Percentiles rank a stretch among this genome's conserved stretches.
phyloP scores from a whole-genome alignment of 35 echinoderm and acorn worm genomes.

The Acanthaster planci region DNA sequence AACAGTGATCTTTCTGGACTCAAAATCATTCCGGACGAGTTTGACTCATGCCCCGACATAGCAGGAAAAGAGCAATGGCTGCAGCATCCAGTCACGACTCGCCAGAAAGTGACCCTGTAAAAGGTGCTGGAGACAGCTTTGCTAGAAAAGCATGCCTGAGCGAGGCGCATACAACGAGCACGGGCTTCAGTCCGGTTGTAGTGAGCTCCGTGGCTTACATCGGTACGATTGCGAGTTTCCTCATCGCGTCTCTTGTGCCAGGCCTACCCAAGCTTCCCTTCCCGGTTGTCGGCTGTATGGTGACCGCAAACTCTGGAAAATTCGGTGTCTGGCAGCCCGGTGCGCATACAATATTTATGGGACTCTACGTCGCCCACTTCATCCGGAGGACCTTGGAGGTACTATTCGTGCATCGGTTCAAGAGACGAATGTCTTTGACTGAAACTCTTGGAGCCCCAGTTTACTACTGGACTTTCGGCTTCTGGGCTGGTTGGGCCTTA shows the following conservation, averaged over 20 bases:
- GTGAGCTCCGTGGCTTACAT: slow-evolving; percentile 30
- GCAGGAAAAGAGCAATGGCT: background rate
- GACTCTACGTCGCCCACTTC: slow-evolving; percentile 39
- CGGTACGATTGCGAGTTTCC: slow-evolving; percentile 19
- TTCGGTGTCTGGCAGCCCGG: slow-evolving; percentile 1
- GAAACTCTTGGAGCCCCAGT: slow-evolving; percentile 39
- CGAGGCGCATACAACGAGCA: background rate
- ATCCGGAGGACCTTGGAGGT: slow-evolving; percentile 34
- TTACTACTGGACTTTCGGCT: slow-evolving; percentile 48
- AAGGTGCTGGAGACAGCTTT: background rate
- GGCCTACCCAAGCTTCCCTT: slow-evolving; percentile 17
- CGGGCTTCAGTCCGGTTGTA: slow-evolving; percentile 17
- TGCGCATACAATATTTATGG: slow-evolving; percentile 15
- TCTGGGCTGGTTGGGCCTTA: slow-evolving; percentile 43
- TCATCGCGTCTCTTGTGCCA: slow-evolving; percentile 26
- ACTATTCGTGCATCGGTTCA: slow-evolving; percentile 44
- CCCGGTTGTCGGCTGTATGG: slow-evolving; percentile 27
- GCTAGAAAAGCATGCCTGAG: background rate
- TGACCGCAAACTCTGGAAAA: background rate
- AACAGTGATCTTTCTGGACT: too few species aligned
- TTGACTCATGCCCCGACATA: too few species aligned
- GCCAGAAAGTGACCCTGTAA: background rate
- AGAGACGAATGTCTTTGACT: background rate
- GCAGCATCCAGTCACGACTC: background rate
- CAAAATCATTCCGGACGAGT: too few species aligned